A percentile compares a stretch with the other conserved stretches of the same genome.
Conservation (phyloP, 2,113 vertebrate genomes). For the Gymnarchus niloticus region DNA sequence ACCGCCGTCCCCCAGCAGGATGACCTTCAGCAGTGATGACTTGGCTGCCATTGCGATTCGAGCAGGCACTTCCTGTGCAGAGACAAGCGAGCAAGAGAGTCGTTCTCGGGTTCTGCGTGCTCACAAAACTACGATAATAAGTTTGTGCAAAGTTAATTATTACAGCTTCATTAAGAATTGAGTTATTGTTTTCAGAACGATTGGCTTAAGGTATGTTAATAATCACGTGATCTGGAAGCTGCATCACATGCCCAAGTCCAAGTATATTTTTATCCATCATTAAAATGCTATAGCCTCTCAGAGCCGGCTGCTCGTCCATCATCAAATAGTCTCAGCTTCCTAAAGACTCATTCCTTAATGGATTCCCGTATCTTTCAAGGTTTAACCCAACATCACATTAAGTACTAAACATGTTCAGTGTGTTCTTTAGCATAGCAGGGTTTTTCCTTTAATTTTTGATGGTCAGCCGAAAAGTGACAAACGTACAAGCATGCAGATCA, state of each 20-base stretch:
- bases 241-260: not conserved
- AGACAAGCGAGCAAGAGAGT: not conserved
- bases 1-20: conserved; percentile 89
- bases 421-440: no score
- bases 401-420: no score
- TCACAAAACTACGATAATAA: no score
- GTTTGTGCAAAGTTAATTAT: not conserved
- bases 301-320: not conserved
- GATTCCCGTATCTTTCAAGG: no score
- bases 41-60: conserved; percentile 69
- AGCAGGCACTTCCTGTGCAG: conserved; percentile 48
- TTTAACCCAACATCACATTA: no score
- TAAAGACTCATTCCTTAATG: no score
- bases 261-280: not conserved
- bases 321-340: not conserved
- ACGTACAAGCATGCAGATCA: not conserved
- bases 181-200: not conserved
- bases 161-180: not conserved
- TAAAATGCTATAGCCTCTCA: not conserved
- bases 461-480: not conserved
- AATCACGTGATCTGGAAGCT: conserved; percentile 5
- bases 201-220: not conserved
- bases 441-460: no score
- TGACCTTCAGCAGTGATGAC: conserved; percentile 87
- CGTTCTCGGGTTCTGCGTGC: not conserved